Evolutionary conservation across 2,888 invertebrate species (phyloP).

Genomic region (Melanotus villosus): DNA sequence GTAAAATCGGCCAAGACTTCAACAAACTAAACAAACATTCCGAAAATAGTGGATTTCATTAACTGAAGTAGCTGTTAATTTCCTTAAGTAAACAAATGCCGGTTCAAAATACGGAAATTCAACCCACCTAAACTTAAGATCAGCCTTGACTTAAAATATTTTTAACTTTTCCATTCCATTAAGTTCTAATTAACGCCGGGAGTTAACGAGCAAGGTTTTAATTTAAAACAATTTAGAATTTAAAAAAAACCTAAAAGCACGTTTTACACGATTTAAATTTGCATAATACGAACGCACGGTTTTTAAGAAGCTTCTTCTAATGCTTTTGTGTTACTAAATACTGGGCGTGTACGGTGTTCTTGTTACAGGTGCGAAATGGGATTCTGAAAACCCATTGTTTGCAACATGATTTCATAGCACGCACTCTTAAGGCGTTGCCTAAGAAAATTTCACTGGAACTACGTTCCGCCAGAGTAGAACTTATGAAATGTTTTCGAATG

Average conservation of each 20-base stretch:
- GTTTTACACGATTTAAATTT: constrained; percentile 5
- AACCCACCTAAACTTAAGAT: background rate
- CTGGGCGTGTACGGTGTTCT: constrained; percentile 11
- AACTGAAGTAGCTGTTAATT: no score
- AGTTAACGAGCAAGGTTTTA: background rate
- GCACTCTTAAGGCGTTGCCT: constrained; percentile 16
- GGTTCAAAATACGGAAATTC: background rate
- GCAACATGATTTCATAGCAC: constrained; percentile 8
- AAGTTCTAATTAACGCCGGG: background rate
- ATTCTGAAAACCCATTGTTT: constrained; percentile 18
- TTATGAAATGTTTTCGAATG: background rate
- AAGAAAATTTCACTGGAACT: constrained; percentile 10
- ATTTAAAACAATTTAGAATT: background rate
- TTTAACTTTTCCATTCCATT: constrained; percentile 1
- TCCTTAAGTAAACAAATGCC: background rate
- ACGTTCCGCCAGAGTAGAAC: background rate
- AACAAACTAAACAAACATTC: no score
- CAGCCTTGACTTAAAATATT: background rate
- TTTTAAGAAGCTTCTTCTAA: background rate
- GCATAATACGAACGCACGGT: background rate
- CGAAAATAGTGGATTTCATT: no score
- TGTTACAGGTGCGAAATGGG: constrained; percentile 19
- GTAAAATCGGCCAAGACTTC: no score
- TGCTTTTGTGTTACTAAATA: background rate
- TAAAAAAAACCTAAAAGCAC: no score